phyloP scores from a whole-genome alignment of 2,888 invertebrate species.

The Drosophila neotestacea region DNA sequence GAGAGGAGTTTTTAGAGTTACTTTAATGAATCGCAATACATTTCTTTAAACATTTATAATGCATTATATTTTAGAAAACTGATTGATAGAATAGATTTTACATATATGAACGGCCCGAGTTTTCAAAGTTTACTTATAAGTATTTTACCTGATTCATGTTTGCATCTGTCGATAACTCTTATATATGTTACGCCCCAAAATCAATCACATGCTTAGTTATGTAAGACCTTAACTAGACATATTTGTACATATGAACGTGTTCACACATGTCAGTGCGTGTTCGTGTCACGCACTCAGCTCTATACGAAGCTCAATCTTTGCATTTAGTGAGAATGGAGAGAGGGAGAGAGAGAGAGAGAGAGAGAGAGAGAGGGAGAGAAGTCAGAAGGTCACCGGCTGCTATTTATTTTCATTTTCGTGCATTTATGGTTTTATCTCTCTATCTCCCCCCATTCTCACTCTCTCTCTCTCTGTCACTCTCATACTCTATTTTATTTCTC shows the following conservation, averaged over 20 bases:
- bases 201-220: no score
- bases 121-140: no score
- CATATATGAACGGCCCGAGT: no score
- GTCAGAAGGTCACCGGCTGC: slow-evolving; percentile 66
- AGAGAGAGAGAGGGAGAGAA: slow-evolving; percentile 3
- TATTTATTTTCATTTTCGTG: slow-evolving; percentile 80
- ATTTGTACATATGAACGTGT: not conserved
- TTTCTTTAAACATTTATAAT: no score
- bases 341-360: slow-evolving; percentile 1
- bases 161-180: not conserved
- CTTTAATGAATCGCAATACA: no score
- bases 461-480: slow-evolving; percentile 2
- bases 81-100: no score
- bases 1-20: no score
- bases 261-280: not conserved
- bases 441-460: slow-evolving; percentile 3
- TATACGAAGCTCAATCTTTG: not conserved
- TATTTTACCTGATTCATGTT: no score
- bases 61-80: no score
- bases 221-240: no score
- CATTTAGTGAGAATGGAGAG: not conserved
- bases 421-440: slow-evolving; percentile 77
- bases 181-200: no score
- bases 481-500: slow-evolving; percentile 1
- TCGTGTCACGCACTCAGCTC: slow-evolving; percentile 12